Evolutionary conservation across 2,888 invertebrate species (phyloP), one percentile per base, ranked within the genome.

Genomic region (Mesochorus sp.): DNA sequence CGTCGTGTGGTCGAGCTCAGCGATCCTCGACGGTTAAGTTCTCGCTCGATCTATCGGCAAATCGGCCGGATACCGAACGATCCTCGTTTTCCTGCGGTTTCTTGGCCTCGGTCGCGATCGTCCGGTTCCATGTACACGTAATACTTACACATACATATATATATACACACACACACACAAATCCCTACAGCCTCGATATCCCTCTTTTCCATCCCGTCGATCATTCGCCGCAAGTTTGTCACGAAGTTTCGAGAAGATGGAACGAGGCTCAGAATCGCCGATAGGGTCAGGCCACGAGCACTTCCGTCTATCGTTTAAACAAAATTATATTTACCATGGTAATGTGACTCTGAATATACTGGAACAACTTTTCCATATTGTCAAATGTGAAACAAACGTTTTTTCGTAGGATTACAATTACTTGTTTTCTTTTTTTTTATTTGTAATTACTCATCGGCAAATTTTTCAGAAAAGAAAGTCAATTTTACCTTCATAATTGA

Each of bases 171-270:
- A n/a, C n/a, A n/a, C n/a, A n/a, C n/a, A n/a, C n/a, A n/a, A n/a
- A n/a, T n/a, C n/a, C n/a, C 42, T 14, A 37, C 12, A 10, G 8
- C 42, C 21, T 6, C 68, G 49, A 37, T n/a, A n/a, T 44, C 68
- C 57, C 76, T 76, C 76, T 61, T 67, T 74, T 66, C 53, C 77
- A 64, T 57, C 42, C 68, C 76, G 59, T 73, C 64, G 51, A 49
- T 37, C 76, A 72, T 37, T 51, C 49, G 62, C 59, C 79, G 76
- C 76, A 79, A 67, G 80, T 79, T 80, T 80, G 79, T 79, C 76
- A 76, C 79, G 59, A 68, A 78, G 67, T 80, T 80, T 49, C 72
- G 24, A 44, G 47, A 39, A 71, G 34, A 42, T 49, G 67, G 64
- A 72, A 67, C 72, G 67, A 64, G 64, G 31, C 61, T 14, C 62